phyloP scores from a whole-genome alignment of 2,797 vertebrate genomes.

The Leptodactylus fallax region DNA sequence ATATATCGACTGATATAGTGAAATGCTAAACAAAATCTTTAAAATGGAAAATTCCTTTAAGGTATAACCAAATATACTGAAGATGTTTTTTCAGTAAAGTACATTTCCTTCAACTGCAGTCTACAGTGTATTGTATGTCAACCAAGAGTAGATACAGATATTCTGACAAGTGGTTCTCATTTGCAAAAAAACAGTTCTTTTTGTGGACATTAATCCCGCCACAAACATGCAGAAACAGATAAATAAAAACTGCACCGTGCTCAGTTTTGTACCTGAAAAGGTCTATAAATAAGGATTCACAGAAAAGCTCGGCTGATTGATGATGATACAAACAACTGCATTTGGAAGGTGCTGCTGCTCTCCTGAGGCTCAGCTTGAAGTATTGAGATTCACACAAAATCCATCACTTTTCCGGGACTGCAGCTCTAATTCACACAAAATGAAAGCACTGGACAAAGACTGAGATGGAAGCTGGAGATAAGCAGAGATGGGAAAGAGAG shows the following conservation, averaged over 20 bases:
- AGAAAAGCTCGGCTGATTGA: conserved; percentile 59
- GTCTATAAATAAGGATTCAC: conserved; percentile 55
- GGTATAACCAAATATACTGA: not conserved
- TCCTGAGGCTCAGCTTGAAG: conserved; percentile 51
- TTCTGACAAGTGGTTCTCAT: conserved; percentile 38
- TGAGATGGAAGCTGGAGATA: conserved; percentile 37
- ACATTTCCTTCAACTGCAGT: not conserved
- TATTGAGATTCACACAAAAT: conserved; percentile 54
- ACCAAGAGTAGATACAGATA: not conserved
- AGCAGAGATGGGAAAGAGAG: conserved; percentile 1
- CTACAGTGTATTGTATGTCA: not conserved
- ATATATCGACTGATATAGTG: not conserved
- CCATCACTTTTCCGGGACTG: conserved; percentile 42
- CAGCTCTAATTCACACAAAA: conserved; percentile 48
- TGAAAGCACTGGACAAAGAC: conserved; percentile 19
- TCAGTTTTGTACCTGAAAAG: conserved; percentile 47
- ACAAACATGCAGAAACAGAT: conserved; percentile 45
- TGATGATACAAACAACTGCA: conserved; percentile 40
- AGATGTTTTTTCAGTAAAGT: not conserved
- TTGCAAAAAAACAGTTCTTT: conserved; percentile 37
- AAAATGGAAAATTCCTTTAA: not conserved
- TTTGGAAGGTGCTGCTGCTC: not conserved
- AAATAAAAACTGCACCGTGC: conserved; percentile 37
- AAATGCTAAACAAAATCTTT: not conserved
- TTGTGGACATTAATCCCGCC: conserved; percentile 52